Conservation (phyloP, 1,140 invertebrate species). For the Contarinia nasturtii region DNA sequence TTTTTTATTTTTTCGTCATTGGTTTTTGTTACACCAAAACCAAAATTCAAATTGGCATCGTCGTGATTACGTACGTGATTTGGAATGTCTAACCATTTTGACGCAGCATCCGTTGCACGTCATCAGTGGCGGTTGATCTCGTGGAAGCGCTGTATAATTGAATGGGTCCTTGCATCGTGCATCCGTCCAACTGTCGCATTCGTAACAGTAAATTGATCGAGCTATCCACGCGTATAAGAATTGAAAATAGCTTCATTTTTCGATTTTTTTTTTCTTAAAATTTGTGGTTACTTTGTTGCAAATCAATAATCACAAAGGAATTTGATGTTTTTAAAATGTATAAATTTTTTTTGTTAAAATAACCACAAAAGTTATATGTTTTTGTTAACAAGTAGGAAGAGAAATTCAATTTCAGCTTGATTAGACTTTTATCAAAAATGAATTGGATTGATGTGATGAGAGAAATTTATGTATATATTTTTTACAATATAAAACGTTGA, state of each 20-base stretch:
- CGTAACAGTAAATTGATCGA: slow-evolving; percentile 76
- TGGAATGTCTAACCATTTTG: slow-evolving; percentile 79
- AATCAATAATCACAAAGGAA: not conserved
- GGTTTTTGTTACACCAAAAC: too few species aligned
- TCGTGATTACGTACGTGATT: slow-evolving; percentile 55
- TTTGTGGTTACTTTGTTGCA: not conserved
- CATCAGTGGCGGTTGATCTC: slow-evolving; percentile 64
- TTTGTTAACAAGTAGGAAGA: not conserved
- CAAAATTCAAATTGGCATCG: not conserved
- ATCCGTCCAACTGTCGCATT: slow-evolving; percentile 81
- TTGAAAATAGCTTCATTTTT: not conserved
- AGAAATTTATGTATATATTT: too few species aligned
- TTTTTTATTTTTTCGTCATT: too few species aligned
- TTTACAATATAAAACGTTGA: too few species aligned
- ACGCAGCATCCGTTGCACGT: slow-evolving; percentile 85
- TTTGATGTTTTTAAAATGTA: not conserved
- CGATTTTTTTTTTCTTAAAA: not conserved
- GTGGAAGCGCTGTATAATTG: slow-evolving; percentile 70
- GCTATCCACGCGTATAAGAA: slow-evolving; percentile 31
- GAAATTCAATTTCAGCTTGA: too few species aligned
- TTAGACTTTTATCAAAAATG: too few species aligned
- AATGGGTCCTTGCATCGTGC: slow-evolving; percentile 77
- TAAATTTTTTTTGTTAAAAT: not conserved
- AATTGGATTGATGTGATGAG: too few species aligned
- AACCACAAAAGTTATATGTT: not conserved